Conservation (phyloP, 2,888 invertebrate genomes). For the Apantesis nais region DNA sequence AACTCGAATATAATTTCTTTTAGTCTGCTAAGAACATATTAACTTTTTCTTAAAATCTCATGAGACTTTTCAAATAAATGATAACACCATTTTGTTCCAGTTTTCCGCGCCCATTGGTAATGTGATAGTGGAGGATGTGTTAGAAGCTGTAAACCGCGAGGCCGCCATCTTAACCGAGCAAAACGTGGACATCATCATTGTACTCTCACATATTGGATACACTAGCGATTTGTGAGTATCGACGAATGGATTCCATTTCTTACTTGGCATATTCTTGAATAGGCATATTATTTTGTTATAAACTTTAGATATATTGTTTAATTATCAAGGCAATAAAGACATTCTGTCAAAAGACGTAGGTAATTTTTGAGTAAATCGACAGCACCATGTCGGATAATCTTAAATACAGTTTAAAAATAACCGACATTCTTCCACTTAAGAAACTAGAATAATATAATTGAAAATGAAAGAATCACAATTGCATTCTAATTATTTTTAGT, state of each 20-base stretch:
- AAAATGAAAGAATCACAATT: not conserved
- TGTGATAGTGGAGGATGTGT: constrained; percentile 89
- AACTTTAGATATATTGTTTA: not conserved
- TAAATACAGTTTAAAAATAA: not conserved
- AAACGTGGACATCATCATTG: constrained; percentile 91
- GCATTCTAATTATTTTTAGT: not conserved
- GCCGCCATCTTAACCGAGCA: constrained; percentile 86
- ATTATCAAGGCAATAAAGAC: too few relatives aligned
- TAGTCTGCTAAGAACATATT: not conserved
- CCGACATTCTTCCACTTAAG: not conserved
- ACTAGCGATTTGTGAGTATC: constrained; percentile 66
- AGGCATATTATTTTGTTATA: too few relatives aligned
- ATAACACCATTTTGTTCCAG: constrained; percentile 63
- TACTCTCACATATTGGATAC: constrained; percentile 92
- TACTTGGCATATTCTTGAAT: not conserved
- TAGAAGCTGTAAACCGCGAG: constrained; percentile 88
- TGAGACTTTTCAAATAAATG: not conserved
- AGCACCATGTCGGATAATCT: not conserved
- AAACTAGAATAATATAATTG: not conserved
- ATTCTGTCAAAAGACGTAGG: not conserved
- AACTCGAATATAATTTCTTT: not conserved
- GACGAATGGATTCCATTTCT: not conserved
- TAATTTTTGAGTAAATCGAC: not conserved
- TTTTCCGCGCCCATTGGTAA: constrained; percentile 88
- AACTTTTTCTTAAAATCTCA: not conserved